Evolutionary conservation across 2,113 vertebrate genomes (phyloP), one percentile per base, ranked within the genome.

Genomic region (Zosterops borbonicus): DNA sequence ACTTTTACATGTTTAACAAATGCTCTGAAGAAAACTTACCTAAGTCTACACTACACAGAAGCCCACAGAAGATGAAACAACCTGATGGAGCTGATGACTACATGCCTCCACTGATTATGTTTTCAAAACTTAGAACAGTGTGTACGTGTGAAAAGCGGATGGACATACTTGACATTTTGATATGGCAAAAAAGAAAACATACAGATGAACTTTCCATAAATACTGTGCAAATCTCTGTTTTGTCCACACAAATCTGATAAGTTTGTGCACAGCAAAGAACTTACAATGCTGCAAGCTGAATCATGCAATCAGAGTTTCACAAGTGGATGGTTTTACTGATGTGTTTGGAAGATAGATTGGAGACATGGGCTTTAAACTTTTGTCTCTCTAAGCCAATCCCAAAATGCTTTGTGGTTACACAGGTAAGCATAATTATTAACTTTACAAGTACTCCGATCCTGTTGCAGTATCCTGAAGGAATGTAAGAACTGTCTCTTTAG

Each of bases 121-220:
- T 95, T 83, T 87, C 59, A 77, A 88, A 74, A 21, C 42, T 67
- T 81, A 60, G 59, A 70, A 86, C 35, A 68, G 12, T 27, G 20
- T 52, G 79, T 83, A 60, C 52, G 31, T 11, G 31, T 74, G 67
- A 85, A 86, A 68, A 80, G 59, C 18, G 94, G 59, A 67, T n/a
- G 28, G 70, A 63, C 62, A 70, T 49, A 44, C 92, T 56, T 93
- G 88, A 80, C 52, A 86, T 94, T 95, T 93, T 83, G 24, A 86
- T 59, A 27, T 9, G 27, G 44, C 59, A 80, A 55, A 63, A 91
- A 41, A 60, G 35, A 68, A 94, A 92, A 87, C 37, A 70, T 18
- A n/a, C 27, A 28, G 41, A 73, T 55, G 44, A 88, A 23, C 71
- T 90, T 91, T 41, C 85, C 88, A 81, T 80, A 95, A 96, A 86